Conservation (phyloP, 30 jellyfish, hydroid and myxozoan species). For the Pelagia noctiluca region DNA sequence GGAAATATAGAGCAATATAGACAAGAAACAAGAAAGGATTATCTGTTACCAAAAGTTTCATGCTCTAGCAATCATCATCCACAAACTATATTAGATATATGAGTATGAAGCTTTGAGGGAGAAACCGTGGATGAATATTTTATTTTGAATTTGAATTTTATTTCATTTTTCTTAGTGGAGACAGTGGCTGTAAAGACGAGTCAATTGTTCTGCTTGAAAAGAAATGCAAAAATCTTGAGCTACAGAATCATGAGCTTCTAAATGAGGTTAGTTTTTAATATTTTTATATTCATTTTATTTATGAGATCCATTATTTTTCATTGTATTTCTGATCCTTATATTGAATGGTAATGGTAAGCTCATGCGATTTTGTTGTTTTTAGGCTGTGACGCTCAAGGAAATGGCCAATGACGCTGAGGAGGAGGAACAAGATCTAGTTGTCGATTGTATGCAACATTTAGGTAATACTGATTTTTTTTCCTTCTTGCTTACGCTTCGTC, state of each 20-base stretch:
- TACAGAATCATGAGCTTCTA: conserved; percentile 60
- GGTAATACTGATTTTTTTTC: no score
- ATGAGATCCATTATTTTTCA: background rate
- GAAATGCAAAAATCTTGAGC: conserved; percentile 75
- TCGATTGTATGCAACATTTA: conserved; percentile 84
- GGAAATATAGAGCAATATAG: no score
- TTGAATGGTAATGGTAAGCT: background rate
- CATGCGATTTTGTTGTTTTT: conserved; percentile 1
- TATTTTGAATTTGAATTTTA: no score
- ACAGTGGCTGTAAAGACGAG: conserved; percentile 76
- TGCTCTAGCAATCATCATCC: no score
- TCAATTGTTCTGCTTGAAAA: conserved; percentile 61
- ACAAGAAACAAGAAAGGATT: no score
- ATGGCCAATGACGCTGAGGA: conserved; percentile 79
- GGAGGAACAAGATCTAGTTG: conserved; percentile 77
- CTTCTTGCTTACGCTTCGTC: no score
- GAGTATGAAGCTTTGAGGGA: no score
- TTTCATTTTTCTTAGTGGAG: conserved; percentile 19
- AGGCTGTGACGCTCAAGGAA: conserved; percentile 75
- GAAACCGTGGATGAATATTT: no score
- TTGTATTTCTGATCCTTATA: background rate
- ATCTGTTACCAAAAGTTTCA: no score
- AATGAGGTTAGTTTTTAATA: conserved; percentile 51
- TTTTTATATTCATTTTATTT: background rate
- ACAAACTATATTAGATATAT: no score